Base-by-base conservation (phyloP, 2,113 vertebrate species). In the Pygoscelis antarcticus region DNA sequence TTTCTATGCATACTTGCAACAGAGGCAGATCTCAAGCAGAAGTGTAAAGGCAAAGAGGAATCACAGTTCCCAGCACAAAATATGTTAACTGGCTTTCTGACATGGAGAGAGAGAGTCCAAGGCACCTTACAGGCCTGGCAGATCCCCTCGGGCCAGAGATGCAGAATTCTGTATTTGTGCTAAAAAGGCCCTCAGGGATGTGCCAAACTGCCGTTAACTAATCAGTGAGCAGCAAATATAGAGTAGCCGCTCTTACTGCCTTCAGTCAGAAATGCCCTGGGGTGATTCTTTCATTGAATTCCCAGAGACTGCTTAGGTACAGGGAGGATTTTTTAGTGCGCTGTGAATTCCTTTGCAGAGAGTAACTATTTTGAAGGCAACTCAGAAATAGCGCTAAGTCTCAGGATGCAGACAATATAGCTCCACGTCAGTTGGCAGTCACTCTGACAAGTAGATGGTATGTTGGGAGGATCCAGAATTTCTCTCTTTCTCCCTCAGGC, bases 81-180 rank as follows among this genome's bases (percentile, higher is more conserved):
- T 58, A 46, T 1, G 1, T 40, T 32, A 77, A 46, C 10, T 23
- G 7, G 4, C n/a, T 64, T 87, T 83, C 89, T 47, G 61, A 66
- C 22, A 42, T 0, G 3, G 38, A 34, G 29, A 34, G 16, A 51
- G 29, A 34, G 38, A 58, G 32, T 66, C 77, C 42, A 71, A 40
- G 44, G 42, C 62, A 84, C 20, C 23, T 79, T 51, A 46, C 34
- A 72, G 21, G 34, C 11, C 54, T 72, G 16, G 66, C 66, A 94
- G 49, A 62, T 66, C 34, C 83, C 74, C 54, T 25, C 0, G 1
- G 57, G n/a, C 74, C 87, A 91, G 47, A 40, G 47, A 36, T 78
- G 46, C 76, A 89, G 51, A 93, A 93, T 61, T 93, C 69, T n/a
- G 36, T 54, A 14, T 94, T 85, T 65, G 78, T 91, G 91, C 83